phyloP scores from a whole-genome alignment of 2,113 vertebrate species.

The Menidia beryllina region DNA sequence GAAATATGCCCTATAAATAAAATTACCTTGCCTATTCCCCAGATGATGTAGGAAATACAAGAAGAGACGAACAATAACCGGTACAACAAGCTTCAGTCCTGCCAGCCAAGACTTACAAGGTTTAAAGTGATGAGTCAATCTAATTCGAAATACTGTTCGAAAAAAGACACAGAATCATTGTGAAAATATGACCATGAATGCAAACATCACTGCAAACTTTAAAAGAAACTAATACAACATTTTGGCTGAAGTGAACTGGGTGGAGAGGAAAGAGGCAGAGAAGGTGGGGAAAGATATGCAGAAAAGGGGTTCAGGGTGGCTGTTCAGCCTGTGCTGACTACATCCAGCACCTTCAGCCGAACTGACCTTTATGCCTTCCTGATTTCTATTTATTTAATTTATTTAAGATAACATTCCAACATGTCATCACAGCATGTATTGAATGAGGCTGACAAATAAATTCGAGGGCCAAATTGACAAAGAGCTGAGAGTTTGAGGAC shows the following conservation, averaged over 20 bases:
- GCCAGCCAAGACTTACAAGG: slow-evolving; percentile 3
- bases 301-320: too few relatives aligned
- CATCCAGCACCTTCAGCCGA: too few relatives aligned
- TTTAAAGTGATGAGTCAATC: neutral
- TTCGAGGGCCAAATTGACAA: neutral
- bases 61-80: slow-evolving; percentile 14
- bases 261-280: too few relatives aligned
- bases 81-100: slow-evolving; percentile 15
- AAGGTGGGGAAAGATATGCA: too few relatives aligned
- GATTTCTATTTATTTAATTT: too few relatives aligned
- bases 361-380: too few relatives aligned
- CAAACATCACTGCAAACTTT: too few relatives aligned
- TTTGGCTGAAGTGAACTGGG: too few relatives aligned
- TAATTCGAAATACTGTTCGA: neutral
- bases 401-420: neutral
- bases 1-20: too few relatives aligned
- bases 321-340: too few relatives aligned
- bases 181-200: neutral
- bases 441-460: neutral
- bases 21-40: too few relatives aligned
- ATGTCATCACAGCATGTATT: neutral
- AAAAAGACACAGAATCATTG: neutral
- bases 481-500: neutral
- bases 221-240: too few relatives aligned
- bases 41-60: slow-evolving; percentile 33